Conservation (phyloP, 1,140 invertebrate genomes). For the Glomeris maerens region DNA sequence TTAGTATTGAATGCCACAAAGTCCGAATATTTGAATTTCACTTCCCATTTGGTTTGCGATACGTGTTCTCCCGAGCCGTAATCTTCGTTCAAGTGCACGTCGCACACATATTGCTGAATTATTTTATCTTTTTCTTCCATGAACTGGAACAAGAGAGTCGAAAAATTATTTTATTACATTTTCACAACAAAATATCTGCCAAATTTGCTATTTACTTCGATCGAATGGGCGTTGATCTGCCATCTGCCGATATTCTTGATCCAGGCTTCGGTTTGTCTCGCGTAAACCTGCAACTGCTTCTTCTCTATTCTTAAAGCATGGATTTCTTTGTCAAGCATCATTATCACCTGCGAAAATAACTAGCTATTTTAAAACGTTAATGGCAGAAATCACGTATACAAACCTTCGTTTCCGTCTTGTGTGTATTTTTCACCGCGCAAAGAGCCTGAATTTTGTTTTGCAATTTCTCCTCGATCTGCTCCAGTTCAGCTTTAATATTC, state of each 20-base stretch:
- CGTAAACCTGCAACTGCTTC: slow-evolving; percentile 60
- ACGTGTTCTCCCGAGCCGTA: slow-evolving; percentile 39
- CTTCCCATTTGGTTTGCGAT: slow-evolving; percentile 50
- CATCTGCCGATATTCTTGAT: slow-evolving; percentile 71
- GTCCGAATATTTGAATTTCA: slow-evolving; percentile 61
- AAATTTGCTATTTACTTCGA: slow-evolving; percentile 41
- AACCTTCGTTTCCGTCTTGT: slow-evolving; percentile 27
- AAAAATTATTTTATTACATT: slow-evolving; percentile 9
- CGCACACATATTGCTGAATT: slow-evolving; percentile 60
- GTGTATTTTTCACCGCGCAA: slow-evolving; percentile 10
- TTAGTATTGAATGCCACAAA: slow-evolving; percentile 73
- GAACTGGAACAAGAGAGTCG: slow-evolving; percentile 32
- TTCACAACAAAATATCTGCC: slow-evolving; percentile 1
- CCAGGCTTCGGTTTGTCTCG: slow-evolving; percentile 75
- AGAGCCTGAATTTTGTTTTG: slow-evolving; percentile 54
- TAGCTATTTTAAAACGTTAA: slow-evolving; percentile 21
- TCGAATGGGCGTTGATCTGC: slow-evolving; percentile 64
- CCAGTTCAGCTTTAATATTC: background rate
- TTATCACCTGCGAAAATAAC: slow-evolving; percentile 56
- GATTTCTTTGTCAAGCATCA: slow-evolving; percentile 63
- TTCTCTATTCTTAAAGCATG: slow-evolving; percentile 62
- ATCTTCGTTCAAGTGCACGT: slow-evolving; percentile 48
- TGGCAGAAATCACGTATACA: background rate
- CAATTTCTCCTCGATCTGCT: slow-evolving; percentile 42
- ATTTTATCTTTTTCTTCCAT: slow-evolving; percentile 54